Evolutionary conservation across 2,888 invertebrate genomes (phyloP), one percentile per base, ranked within the genome.

Genomic region (Ichneumon xanthorius): DNA sequence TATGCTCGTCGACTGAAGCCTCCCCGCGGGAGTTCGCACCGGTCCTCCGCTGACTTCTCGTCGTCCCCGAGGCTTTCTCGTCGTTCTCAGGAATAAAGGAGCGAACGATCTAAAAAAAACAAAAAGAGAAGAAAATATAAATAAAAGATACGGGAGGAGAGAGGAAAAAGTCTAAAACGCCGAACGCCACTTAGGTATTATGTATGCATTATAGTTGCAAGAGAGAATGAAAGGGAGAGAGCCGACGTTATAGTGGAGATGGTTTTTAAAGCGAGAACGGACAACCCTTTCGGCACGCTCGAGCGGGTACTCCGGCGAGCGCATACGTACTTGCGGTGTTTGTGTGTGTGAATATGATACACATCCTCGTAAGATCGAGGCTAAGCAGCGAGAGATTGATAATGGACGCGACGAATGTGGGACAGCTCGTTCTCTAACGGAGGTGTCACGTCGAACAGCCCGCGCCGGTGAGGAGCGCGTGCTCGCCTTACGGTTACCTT

Each of bases 361-460:
- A 16, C 53, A 50, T 53, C 55, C 55, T 37, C 58, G 30, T 22
- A 40, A 58, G 48, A 83, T 50, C 48, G 33, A 73, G 72, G 22
- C 68, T 72, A 78, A 79, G 68, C 75, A 67, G 72, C 67, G 53
- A 19, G 79, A 82, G 81, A 84, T 84, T 82, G 77, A 86, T 84
- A 84, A 84, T 70, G 67, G 77, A 72, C 58, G 80, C 75, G 68
- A 65, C 76, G 77, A 86, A 86, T 86, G 86, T 86, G 78, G 84
- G 70, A 82, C 86, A 82, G 65, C 55, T 68, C 72, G 40, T 71
- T 76, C 72, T 77, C 73, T 86, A 86, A 86, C 86, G 86, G 86
- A 84, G 86, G 84, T 86, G 84, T 80, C 84, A 86, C 65, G 73
- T 79, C 63, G 61, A 73, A 84, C 79, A 53, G 45, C 76, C 67